Percentiles rank a stretch among this genome's conserved stretches.
phyloP scores from a whole-genome alignment of 2,888 invertebrate species.

The Galerucella pusilla region DNA sequence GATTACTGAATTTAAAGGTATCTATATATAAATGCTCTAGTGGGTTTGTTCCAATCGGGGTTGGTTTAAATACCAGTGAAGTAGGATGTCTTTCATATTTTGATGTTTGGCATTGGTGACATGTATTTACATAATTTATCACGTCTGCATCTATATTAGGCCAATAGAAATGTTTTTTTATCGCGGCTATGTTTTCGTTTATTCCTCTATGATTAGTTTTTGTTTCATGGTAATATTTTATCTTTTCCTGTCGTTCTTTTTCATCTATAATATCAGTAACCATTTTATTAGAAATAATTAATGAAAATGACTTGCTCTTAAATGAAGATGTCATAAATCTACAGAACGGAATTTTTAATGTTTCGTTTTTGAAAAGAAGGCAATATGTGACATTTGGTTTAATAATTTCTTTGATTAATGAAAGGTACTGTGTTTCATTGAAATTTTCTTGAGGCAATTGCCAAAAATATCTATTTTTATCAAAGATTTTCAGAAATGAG shows the following conservation, averaged over 20 bases:
- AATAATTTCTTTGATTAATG: not conserved
- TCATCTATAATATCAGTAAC: slow-evolving; percentile 28
- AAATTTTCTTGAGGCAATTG: slow-evolving; percentile 15
- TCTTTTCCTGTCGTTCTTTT: slow-evolving; percentile 31
- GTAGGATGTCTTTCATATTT: slow-evolving; percentile 14
- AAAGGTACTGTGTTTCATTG: not conserved
- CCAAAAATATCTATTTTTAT: not conserved
- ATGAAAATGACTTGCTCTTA: slow-evolving; percentile 5
- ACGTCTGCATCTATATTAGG: no score
- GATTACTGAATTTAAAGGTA: slow-evolving; percentile 6
- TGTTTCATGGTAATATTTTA: slow-evolving; percentile 38
- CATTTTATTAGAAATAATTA: not conserved
- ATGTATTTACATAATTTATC: no score
- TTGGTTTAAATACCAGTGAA: slow-evolving; percentile 37
- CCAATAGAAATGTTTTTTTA: no score
- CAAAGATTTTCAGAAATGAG: not conserved
- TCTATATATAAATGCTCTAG: slow-evolving; percentile 25
- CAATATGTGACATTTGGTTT: no score
- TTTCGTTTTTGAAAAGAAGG: no score
- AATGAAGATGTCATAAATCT: not conserved
- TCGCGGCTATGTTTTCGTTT: no score
- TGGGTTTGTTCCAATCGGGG: slow-evolving; percentile 14
- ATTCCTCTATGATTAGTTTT: slow-evolving; percentile 37
- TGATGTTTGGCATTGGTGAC: no score
- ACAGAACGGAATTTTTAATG: no score